Conservation (phyloP, 2,888 invertebrate genomes). For the Idaea dimidiata region DNA sequence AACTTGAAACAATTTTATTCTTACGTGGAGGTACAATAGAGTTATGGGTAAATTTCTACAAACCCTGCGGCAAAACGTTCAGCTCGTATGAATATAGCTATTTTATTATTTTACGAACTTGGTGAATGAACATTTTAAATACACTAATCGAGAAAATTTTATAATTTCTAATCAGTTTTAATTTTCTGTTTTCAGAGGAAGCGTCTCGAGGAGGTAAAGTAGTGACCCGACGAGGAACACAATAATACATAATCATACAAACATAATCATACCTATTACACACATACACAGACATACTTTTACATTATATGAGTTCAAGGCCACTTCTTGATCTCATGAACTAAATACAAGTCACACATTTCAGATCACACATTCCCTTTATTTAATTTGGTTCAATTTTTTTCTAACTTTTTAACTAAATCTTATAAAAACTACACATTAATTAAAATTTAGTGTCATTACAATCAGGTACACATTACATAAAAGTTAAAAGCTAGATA, state of each 20-base stretch:
- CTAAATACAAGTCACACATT: too few species aligned
- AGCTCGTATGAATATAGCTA: background rate
- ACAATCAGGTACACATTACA: too few species aligned
- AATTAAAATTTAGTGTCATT: too few species aligned
- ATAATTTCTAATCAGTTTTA: slow-evolving; percentile 45
- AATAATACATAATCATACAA: background rate
- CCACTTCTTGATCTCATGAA: background rate
- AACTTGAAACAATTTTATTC: background rate
- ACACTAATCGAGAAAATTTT: background rate
- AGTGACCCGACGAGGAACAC: slow-evolving; percentile 28
- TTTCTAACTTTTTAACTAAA: too few species aligned
- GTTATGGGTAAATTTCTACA: background rate
- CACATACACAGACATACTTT: slow-evolving; percentile 3
- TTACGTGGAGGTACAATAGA: background rate
- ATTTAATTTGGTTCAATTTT: too few species aligned
- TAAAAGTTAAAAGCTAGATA: too few species aligned
- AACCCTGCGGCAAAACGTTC: background rate
- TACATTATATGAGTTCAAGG: background rate
- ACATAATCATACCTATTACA: slow-evolving; percentile 4
- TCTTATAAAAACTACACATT: too few species aligned
- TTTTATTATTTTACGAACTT: background rate
- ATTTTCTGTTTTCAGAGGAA: slow-evolving; percentile 86
- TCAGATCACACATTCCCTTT: too few species aligned
- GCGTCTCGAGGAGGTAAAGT: slow-evolving; percentile 88
- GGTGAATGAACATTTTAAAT: background rate